Evolutionary conservation across 2,888 invertebrate genomes (phyloP).

Genomic region (Philereme transversata): DNA sequence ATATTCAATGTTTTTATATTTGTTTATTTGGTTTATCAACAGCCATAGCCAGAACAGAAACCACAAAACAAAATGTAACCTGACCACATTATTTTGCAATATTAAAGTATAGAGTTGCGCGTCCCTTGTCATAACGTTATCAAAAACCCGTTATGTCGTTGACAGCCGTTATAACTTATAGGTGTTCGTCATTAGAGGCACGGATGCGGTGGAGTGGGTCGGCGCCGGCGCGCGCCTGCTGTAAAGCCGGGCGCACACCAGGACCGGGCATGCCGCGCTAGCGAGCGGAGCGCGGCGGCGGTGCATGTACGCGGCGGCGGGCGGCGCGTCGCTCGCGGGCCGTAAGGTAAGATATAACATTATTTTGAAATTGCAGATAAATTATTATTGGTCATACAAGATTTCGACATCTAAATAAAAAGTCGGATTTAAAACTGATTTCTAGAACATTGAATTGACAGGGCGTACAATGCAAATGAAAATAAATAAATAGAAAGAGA

Average conservation of each 20-base stretch:
- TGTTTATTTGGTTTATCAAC: neutral
- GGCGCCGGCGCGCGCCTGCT: slow-evolving; percentile 51
- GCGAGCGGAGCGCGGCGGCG: slow-evolving; percentile 73
- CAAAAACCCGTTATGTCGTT: slow-evolving; percentile 1
- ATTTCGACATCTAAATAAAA: no score
- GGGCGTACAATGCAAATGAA: no score
- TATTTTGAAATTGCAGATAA: neutral
- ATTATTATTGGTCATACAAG: no score
- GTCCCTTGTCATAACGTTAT: neutral
- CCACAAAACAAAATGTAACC: neutral
- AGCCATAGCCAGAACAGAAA: neutral
- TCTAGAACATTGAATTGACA: no score
- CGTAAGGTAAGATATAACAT: slow-evolving; percentile 83
- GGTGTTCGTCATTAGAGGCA: slow-evolving; percentile 64
- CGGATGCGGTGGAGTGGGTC: slow-evolving; percentile 69
- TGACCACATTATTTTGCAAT: no score
- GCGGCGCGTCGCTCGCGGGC: slow-evolving; percentile 93
- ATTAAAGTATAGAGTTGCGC: no score
- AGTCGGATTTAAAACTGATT: no score
- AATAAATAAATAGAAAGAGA: no score
- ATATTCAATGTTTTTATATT: neutral
- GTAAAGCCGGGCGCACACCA: slow-evolving; percentile 41
- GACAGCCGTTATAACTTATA: slow-evolving; percentile 27
- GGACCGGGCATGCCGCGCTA: slow-evolving; percentile 59
- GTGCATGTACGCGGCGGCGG: slow-evolving; percentile 95